Base-by-base conservation (phyloP, 1,140 invertebrate genomes). In the Neoseiulus cucumeris region DNA sequence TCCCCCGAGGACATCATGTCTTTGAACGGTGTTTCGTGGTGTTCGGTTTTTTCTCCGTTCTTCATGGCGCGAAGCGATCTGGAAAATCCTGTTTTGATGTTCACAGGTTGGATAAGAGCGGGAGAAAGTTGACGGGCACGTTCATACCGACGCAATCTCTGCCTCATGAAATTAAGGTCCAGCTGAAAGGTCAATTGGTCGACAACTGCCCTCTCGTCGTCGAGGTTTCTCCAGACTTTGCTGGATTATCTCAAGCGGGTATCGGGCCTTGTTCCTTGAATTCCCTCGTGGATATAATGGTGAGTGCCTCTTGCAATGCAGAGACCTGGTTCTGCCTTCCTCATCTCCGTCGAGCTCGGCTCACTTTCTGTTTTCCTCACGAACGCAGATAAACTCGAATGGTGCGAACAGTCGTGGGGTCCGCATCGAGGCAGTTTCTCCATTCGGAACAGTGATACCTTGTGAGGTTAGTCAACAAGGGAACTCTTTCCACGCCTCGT, bases 121-220 rank as follows among this genome's bases (percentile, higher is more conserved):
- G 33, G 33, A 39, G 33, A 39, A 4, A 39, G 9, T 39, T 39
- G 33, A 84, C 85, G 68, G 88, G 89, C 25, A 83, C 84, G 64
- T 95, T 92, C 71, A 81, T 87, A 18, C 91, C 92, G 0, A 83
- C 85, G 42, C 88, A 91, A 77, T 84, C 91, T 71, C 91, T 92
- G 65, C 89, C 92, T 83, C 90, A 96, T 9, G 51, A 85, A 82
- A 70, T 85, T 39, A 79, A 79, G 71, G 80, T 85, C 5, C 80
- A 79, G 66, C 82, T 82, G 70, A 82, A 84, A 69, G 81, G 80
- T 18, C 82, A 84, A 69, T 71, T 81, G 20, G 80, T 84, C 14
- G 78, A 80, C 66, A 82, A 82, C 7, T 83, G 82, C 71, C 84
- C 84, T 0, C 76, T 91, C 71, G 86, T 87, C 75, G 89, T 94